Base-by-base conservation (phyloP, 2,888 invertebrate genomes). In the Ophion costatus region DNA sequence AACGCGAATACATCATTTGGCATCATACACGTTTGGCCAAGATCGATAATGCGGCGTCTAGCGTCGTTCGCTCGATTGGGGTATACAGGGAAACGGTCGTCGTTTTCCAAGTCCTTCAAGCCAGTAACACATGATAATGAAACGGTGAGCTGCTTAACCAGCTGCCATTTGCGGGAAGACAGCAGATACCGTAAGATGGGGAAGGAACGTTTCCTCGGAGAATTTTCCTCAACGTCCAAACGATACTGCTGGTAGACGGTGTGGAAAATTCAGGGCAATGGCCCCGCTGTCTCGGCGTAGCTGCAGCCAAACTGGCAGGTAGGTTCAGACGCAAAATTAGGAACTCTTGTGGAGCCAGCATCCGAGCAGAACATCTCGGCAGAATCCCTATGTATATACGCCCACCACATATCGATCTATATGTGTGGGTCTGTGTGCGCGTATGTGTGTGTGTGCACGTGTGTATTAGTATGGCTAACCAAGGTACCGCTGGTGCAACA, bases 241-340 rank as follows among this genome's bases (percentile, higher is more conserved):
- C 82, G 82, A 83, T 83, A 80, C 74, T 78, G 80, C 78, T 83
- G 82, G 84, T 81, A 82, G 86, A 83, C 83, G 85, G 81, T 67
- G 85, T 77, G 84, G 82, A 86, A 86, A 87, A 86, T 84, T 75
- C 77, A 81, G 79, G 81, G 87, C 80, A 82, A 79, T 67, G 78
- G 79, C 74, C 73, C 69, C 70, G 79, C 69, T 77, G 80, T 61
- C 69, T 69, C 77, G 73, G 70, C 20, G 69, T 67, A 51, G 74
- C 78, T 74, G 70, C 66, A 70, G 80, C 61, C 76, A 78, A 79
- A 82, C 79, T 75, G 85, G 82, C 82, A 82, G 82, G 76, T 71
- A 73, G 79, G 67, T 82, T 69, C 66, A 69, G 77, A 77, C 80
- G 75, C 74, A 87, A 86, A 87, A 88, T 87, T 87, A 87, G 88